phyloP scores from a whole-genome alignment of 2,113 vertebrate genomes.

The Epinephelus cyanopodus region DNA sequence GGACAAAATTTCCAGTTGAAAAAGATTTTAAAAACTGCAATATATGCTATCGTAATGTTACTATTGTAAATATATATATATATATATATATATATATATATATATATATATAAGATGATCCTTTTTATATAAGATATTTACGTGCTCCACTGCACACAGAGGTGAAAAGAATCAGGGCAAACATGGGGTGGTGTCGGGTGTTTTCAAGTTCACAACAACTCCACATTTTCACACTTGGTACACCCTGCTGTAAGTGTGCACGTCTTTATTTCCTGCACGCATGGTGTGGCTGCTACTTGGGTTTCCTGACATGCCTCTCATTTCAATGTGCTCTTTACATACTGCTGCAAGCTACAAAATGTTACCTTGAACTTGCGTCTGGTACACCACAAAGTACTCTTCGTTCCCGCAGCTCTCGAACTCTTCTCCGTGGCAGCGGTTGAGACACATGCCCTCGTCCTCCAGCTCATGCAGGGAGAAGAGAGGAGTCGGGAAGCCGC shows the following conservation, averaged over 20 bases:
- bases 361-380: slow-evolving; percentile 97
- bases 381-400: slow-evolving; percentile 94
- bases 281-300: neutral
- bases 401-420: slow-evolving; percentile 94
- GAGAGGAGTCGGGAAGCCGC: slow-evolving; percentile 92
- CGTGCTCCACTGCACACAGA: neutral
- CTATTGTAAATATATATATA: no score
- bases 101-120: no score
- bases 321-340: neutral
- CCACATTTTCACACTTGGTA: neutral
- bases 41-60: no score
- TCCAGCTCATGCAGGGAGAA: slow-evolving; percentile 94
- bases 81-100: no score
- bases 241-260: neutral
- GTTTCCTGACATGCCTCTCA: neutral
- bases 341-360: neutral
- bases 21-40: no score
- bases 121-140: no score
- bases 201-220: neutral
- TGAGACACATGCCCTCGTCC: slow-evolving; percentile 92
- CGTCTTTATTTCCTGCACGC: neutral
- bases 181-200: neutral
- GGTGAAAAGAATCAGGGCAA: neutral
- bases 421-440: slow-evolving; percentile 90
- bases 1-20: no score